phyloP scores from a whole-genome alignment of 2,797 vertebrate genomes.

The Thunnus albacares region DNA sequence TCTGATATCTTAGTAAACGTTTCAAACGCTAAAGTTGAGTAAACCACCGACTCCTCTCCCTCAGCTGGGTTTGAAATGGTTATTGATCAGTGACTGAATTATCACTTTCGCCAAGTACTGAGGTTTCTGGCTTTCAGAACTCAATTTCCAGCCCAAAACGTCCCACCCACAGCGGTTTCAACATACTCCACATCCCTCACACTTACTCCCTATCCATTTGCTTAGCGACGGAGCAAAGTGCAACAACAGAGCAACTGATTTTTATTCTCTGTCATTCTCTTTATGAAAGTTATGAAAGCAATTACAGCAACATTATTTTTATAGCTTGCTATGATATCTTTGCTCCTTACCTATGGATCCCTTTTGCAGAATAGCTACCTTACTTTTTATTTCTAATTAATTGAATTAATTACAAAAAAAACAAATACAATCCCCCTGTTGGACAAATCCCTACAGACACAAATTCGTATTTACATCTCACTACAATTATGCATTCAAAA shows the following conservation, averaged over 20 bases:
- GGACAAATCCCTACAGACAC: not conserved
- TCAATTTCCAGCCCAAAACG: constrained; percentile 35
- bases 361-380: not conserved
- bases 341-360: not conserved
- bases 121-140: constrained; percentile 41
- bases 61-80: constrained; percentile 37
- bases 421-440: too few relatives aligned
- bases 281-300: constrained; percentile 14
- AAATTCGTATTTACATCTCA: constrained; percentile 2
- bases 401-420: not conserved
- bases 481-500: constrained; percentile 26
- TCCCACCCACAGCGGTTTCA: constrained; percentile 40
- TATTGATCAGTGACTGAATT: constrained; percentile 67
- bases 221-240: constrained; percentile 25
- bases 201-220: constrained; percentile 33
- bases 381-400: not conserved
- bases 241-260: constrained; percentile 10
- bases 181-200: constrained; percentile 45
- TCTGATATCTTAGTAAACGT: constrained; percentile 22
- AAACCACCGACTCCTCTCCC: constrained; percentile 15
- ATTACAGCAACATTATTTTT: constrained; percentile 8
- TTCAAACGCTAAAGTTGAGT: constrained; percentile 24
- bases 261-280: constrained; percentile 15
- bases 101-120: constrained; percentile 48
- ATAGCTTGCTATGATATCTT: not conserved